Evolutionary conservation across 2,797 vertebrate species (phyloP).

Genomic region (Hippopotamyrus pictus): DNA sequence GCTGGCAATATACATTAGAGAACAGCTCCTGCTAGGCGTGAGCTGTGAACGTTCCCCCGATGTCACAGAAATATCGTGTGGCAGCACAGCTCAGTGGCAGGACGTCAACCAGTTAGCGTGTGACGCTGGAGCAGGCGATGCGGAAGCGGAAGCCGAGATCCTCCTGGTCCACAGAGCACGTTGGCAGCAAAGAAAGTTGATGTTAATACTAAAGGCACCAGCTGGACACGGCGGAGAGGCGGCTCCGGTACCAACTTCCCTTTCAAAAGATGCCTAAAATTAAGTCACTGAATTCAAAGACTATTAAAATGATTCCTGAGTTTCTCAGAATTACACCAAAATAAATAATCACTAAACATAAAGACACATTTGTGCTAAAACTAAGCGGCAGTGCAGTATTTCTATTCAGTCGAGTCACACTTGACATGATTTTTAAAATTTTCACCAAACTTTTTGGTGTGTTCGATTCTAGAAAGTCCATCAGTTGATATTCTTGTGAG

Average conservation of each 20-base stretch:
- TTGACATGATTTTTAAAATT: neutral
- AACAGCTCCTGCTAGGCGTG: neutral
- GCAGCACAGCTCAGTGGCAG: neutral
- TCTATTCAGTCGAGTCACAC: neutral
- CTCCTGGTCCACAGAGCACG: neutral
- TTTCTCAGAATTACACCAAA: constrained; percentile 8
- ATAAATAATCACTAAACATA: neutral
- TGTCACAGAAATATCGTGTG: too few species aligned
- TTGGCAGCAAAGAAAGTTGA: neutral
- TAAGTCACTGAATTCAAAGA: neutral
- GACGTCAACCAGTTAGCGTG: neutral
- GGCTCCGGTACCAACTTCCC: neutral
- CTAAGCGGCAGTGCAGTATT: neutral
- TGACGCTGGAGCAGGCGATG: neutral
- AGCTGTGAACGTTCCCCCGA: neutral
- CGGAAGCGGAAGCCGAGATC: neutral
- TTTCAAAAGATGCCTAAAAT: neutral
- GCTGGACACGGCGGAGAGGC: neutral
- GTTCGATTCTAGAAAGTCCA: neutral
- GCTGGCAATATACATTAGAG: neutral
- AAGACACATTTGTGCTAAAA: neutral
- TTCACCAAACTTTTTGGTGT: neutral
- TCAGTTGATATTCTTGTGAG: neutral
- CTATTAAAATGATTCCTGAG: constrained; percentile 17
- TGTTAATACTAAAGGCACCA: neutral